Base-by-base conservation (phyloP, 35 echinoderm and acorn worm genomes). In the Lytechinus variegatus region DNA sequence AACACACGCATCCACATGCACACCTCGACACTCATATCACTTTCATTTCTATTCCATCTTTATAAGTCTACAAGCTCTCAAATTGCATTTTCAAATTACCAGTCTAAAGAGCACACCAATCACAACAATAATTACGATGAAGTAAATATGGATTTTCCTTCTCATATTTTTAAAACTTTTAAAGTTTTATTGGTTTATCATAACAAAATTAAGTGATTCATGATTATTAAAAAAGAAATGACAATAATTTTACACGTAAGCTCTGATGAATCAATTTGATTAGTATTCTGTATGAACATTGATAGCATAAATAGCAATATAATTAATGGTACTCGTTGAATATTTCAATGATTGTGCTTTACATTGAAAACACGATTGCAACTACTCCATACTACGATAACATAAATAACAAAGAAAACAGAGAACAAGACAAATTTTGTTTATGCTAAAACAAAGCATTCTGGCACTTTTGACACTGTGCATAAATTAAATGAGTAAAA, bases 191-290 rank as follows among this genome's bases (percentile, higher is more conserved):
- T 79, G 66, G 66, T 79, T 79, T 79, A 16, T 79, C 66, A 79
- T 79, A 79, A 79, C 66, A 79, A 79, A 79, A n/a, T 79, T 79
- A 79, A 79, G 66, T 79, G 66, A 79, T 79, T 79, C 66, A 79
- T 79, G 19, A 19, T 79, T 79, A 79, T 79, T 79, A 21, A 71
- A 79, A 79, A 79, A 79, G 4, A 79, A 79, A 24, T 1, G n/a
- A 79, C 66, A 79, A 79, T 24, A 79, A 79, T 16, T 58, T 58
- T 58, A 58, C 56, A 79, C 8, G 66, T 79, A 79, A 24, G 6
- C 19, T 79, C n/a, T n/a, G 19, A 79, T 79, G 21, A 79, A 79
- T 79, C 66, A 79, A 7, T 79, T 79, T 19, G 19, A 79, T 79
- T 24, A 79, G 66, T 79, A 79, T 24, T 79, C 66, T 79, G 66